Percentiles rank a stretch among this genome's conserved stretches.
Evolutionary conservation across 2,888 invertebrate species (phyloP).

Genomic region (Branchinecta sandiegonensis): DNA sequence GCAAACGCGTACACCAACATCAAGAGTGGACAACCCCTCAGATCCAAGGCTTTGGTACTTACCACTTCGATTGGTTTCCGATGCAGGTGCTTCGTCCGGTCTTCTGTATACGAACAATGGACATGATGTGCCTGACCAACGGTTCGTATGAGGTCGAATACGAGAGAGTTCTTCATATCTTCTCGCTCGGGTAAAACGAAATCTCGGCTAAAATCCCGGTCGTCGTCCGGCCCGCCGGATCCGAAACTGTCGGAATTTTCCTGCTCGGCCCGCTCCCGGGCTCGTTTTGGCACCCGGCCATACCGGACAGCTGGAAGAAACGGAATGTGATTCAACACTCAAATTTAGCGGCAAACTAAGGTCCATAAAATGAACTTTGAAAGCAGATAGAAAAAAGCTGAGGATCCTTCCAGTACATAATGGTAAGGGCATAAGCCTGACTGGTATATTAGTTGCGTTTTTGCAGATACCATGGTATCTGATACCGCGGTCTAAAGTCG

Average conservation of each 20-base stretch:
- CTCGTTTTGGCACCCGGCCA: slow-evolving; percentile 86
- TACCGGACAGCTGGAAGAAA: slow-evolving; percentile 69
- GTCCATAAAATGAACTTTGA: too few species aligned
- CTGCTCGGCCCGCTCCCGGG: slow-evolving; percentile 55
- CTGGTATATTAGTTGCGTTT: too few species aligned
- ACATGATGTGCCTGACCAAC: slow-evolving; percentile 65
- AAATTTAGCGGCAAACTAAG: too few species aligned
- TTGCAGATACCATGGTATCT: too few species aligned
- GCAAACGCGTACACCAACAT: too few species aligned
- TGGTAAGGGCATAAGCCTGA: too few species aligned
- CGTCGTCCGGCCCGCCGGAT: slow-evolving; percentile 23
- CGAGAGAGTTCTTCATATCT: slow-evolving; percentile 43
- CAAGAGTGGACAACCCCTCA: too few species aligned
- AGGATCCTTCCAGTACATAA: too few species aligned
- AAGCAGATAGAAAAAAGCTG: too few species aligned
- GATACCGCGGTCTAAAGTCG: too few species aligned
- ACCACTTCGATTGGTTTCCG: slow-evolving; percentile 52
- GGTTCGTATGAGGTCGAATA: slow-evolving; percentile 62
- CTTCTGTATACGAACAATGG: slow-evolving; percentile 76
- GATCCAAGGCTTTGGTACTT: slow-evolving; percentile 26
- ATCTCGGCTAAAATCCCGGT: slow-evolving; percentile 19
- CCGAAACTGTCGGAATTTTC: slow-evolving; percentile 23
- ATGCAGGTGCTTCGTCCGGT: slow-evolving; percentile 53
- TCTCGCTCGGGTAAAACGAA: slow-evolving; percentile 24
- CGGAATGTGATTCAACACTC: too few species aligned